phyloP scores from a whole-genome alignment of 92 coral and sea anemone genomes.

The Pocillopora meandrina region DNA sequence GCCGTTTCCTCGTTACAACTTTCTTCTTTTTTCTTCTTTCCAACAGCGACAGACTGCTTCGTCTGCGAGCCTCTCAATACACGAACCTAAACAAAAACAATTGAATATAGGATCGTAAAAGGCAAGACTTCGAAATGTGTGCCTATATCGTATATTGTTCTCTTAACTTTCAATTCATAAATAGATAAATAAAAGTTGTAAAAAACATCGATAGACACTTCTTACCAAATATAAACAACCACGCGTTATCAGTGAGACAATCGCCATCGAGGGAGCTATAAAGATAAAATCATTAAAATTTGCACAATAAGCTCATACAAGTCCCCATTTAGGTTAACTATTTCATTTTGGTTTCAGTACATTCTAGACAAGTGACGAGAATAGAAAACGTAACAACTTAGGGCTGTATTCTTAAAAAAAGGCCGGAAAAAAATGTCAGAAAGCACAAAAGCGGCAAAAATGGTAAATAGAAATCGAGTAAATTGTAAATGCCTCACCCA shows the following conservation, averaged over 20 bases:
- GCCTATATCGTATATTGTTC: no score
- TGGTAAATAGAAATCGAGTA: neutral
- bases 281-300: neutral
- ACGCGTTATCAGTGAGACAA: slow-evolving; percentile 75
- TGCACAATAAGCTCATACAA: no score
- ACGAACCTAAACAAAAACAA: slow-evolving; percentile 45
- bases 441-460: no score
- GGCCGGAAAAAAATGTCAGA: no score
- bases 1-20: neutral
- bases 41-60: slow-evolving; percentile 15
- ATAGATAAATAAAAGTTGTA: no score
- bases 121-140: no score
- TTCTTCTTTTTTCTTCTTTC: slow-evolving; percentile 32
- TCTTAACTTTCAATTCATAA: no score
- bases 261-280: slow-evolving; percentile 81
- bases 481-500: slow-evolving; percentile 43
- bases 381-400: no score
- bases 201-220: neutral
- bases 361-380: no score
- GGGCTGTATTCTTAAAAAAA: no score
- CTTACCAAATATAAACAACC: slow-evolving; percentile 94
- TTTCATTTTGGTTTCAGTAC: no score
- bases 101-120: neutral
- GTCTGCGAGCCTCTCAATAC: slow-evolving; percentile 65
- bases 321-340: no score